Base-by-base conservation (phyloP, 1,140 invertebrate genomes). In the Globodera ellingtonae region DNA sequence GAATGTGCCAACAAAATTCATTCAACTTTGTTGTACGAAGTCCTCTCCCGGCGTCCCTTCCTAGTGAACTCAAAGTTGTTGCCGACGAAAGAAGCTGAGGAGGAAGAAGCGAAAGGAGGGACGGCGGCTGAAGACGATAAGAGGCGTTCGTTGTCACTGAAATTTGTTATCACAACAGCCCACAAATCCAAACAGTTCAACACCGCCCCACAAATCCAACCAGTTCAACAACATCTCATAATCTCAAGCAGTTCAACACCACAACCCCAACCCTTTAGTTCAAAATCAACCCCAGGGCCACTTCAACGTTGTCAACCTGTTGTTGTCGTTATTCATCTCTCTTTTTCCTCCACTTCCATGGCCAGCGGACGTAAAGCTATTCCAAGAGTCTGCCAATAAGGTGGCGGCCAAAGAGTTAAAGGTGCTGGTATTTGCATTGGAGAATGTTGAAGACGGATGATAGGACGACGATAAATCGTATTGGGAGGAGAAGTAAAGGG, bases 21-120 rank as follows among this genome's bases (percentile, higher is more conserved):
- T 59, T 59, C 18, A 5, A 59, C 56, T 15, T 77, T 77, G 21
- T 50, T 77, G 24, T 69, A 77, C 21, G 75, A 69, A 18, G 75
- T 77, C 50, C 75, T 77, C 47, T 77, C 75, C 15, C 75, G n/a
- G 46, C 75, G 65, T 13, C 75, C 62, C 62, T 69, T 77, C 15
- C 75, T 13, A 21, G 21, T 77, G 21, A 67, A 77, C 47, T 77
- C 75, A 24, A 24, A 24, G 69, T 8, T 46, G 56, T 10, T 67
- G 21, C 46, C 24, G 24, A 24, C 24, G 24, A 24, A 24, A 24
- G 24, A 24, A 1, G 24, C 8, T 46, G 44, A 21, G 74, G 6
- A 24, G 18, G 13, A 67, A 35, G 65, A n/a, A 35, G 67, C 67
- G n/a, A 47, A 70, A 18, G n/a, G 21, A 70, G n/a, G 67, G 67